Evolutionary conservation across 2,888 invertebrate genomes (phyloP).

Genomic region (Thereva nobilitata): DNA sequence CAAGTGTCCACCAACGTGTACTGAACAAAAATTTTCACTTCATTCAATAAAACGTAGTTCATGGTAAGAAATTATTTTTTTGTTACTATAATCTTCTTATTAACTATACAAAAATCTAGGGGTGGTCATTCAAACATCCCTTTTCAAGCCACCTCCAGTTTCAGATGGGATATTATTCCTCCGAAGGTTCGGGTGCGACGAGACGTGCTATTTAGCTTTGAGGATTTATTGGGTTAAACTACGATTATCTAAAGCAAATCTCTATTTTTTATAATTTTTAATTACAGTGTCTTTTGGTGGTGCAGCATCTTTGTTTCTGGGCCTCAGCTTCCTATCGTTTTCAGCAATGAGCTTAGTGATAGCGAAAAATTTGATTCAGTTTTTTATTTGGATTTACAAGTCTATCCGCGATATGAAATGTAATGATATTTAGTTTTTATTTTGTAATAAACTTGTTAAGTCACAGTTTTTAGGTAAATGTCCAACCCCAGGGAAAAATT

Average conservation of each 20-base stretch:
- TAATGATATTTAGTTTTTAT: too few species aligned
- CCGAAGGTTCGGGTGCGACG: slow-evolving; percentile 62
- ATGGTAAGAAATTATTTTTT: slow-evolving; percentile 44
- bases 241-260: background rate
- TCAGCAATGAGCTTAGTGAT: slow-evolving; percentile 52
- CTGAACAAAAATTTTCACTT: slow-evolving; percentile 49
- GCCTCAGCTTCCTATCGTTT: slow-evolving; percentile 60
- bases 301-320: slow-evolving; percentile 60
- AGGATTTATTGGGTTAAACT: slow-evolving; percentile 62
- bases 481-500: too few species aligned
- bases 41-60: slow-evolving; percentile 53
- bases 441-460: too few species aligned
- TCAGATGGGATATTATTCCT: slow-evolving; percentile 61
- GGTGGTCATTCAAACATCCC: slow-evolving; percentile 35
- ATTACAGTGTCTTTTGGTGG: slow-evolving; percentile 63
- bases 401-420: too few species aligned
- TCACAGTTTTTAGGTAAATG: too few species aligned
- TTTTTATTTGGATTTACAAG: too few species aligned
- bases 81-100: background rate
- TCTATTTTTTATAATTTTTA: background rate
- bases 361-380: slow-evolving; percentile 1
- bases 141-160: slow-evolving; percentile 55
- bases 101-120: background rate
- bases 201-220: slow-evolving; percentile 63
- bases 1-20: slow-evolving; percentile 52